Evolutionary conservation across 2,888 invertebrate genomes (phyloP), one percentile per base, ranked within the genome.

Genomic region (Scotopteryx bipunctaria): DNA sequence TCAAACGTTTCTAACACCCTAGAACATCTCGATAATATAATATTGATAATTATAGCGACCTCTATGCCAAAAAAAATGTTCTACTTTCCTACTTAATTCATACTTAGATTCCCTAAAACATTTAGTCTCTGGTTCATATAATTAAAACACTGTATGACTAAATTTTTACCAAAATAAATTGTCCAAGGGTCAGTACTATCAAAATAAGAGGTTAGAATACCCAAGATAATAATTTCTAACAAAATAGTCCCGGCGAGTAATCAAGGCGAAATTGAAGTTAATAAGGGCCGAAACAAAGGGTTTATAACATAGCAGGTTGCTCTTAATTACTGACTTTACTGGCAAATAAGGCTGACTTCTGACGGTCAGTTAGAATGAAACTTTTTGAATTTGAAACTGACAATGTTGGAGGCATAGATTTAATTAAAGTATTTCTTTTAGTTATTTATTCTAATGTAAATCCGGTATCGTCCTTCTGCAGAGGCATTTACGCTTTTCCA

Each of bases 221-320:
- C 36, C 46, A 38, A 33, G 25, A 25, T 40, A 47, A 40, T 40
- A 25, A 41, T 29, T 48, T 27, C 6, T 25, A 31, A 46, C 27
- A 41, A 48, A 35, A 48, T 25, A 29, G 27, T 15, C 35, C 14
- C n/a, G 27, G 6, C 3, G 4, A 27, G 33, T 41, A 36, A 41
- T 48, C 41, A 35, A 36, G 29, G 1, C 17, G 14, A 42, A 41
- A 33, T 41, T 41, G 9, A 41, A 48, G 48, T 35, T 41, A 48
- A 42, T 45, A 45, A 42, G 38, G 29, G 29, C 29, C 32, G 15
- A 33, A 36, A 37, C 36, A 44, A 44, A 14, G 36, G 45, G 45
- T 37, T 37, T 36, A 19, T 16, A 31, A 19, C 4, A 17, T 31
- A 19, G 29, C 16, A 19, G 29, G 40, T 41, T 41, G 19, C 29